Evolutionary conservation across 2,797 vertebrate genomes (phyloP).

Genomic region (Phoeniculus purpureus): DNA sequence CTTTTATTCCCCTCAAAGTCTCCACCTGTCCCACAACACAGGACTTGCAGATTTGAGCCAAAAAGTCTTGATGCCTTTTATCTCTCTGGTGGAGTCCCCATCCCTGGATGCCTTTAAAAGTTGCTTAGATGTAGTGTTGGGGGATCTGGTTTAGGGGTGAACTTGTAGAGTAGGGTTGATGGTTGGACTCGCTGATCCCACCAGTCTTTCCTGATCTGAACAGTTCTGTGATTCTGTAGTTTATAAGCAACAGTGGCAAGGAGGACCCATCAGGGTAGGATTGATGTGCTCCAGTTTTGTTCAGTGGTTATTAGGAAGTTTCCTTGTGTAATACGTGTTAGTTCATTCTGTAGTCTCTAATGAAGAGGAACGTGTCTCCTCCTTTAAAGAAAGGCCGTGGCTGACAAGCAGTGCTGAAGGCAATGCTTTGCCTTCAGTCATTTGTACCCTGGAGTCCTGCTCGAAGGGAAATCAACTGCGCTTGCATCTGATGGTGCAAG

Average conservation of each 20-base stretch:
- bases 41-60: slow-evolving; percentile 18
- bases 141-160: too few species aligned
- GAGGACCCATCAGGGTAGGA: background rate
- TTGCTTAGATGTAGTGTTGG: too few species aligned
- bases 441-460: background rate
- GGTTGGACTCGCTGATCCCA: too few species aligned
- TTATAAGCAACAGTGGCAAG: background rate
- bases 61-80: too few species aligned
- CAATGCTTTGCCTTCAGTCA: background rate
- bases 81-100: too few species aligned
- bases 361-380: background rate
- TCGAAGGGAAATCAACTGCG: background rate
- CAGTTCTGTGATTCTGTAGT: too few species aligned
- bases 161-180: too few species aligned
- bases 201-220: background rate
- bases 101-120: too few species aligned
- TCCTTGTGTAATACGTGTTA: background rate
- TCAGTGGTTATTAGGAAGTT: background rate
- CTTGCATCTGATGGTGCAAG: background rate
- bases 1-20: slow-evolving; percentile 36
- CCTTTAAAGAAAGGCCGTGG: background rate
- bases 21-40: background rate
- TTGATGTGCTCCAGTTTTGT: background rate
- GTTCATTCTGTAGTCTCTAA: background rate
- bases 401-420: background rate